Conservation (phyloP, 2,797 vertebrate species). For the Ambastaia sidthimunki region DNA sequence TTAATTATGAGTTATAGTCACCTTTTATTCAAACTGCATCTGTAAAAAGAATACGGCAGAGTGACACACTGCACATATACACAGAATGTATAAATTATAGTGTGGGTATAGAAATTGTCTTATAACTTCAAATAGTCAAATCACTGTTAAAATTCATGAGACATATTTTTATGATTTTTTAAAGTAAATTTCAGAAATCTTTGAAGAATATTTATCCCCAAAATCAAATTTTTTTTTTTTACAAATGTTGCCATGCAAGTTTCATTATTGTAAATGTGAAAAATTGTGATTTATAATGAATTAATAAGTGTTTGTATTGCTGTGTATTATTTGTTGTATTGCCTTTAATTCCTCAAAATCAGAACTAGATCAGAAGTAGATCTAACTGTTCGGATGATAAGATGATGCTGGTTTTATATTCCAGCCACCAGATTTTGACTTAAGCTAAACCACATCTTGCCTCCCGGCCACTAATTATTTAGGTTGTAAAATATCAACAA, state of each 20-base stretch:
- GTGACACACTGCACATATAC: background rate
- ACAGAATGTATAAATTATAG: background rate
- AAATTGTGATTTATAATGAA: too few relatives aligned
- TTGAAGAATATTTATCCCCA: too few relatives aligned
- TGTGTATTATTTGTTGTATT: too few relatives aligned
- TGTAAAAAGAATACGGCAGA: constrained; percentile 3
- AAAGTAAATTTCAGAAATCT: too few relatives aligned
- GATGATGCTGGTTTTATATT: constrained; percentile 7
- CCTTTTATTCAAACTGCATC: background rate
- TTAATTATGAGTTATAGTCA: background rate
- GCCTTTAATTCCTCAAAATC: background rate
- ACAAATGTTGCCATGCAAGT: too few relatives aligned
- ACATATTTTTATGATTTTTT: too few relatives aligned
- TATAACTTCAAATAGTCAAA: background rate
- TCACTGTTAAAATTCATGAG: too few relatives aligned
- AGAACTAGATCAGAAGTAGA: background rate
- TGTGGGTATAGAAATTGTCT: background rate
- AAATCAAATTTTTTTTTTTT: too few relatives aligned
- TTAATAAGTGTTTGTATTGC: too few relatives aligned
- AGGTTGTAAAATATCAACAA: background rate
- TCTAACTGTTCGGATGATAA: background rate
- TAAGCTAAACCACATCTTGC: constrained; percentile 63
- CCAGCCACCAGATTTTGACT: constrained; percentile 38
- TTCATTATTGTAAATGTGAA: too few relatives aligned
- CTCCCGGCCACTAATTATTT: background rate